A percentile compares a stretch with the other conserved stretches of the same genome.
These are phyloP conservation scores for Miltochrista miniata DNA, from an alignment of 2,888 invertebrate species.

Conservation along the genomic window DNA sequence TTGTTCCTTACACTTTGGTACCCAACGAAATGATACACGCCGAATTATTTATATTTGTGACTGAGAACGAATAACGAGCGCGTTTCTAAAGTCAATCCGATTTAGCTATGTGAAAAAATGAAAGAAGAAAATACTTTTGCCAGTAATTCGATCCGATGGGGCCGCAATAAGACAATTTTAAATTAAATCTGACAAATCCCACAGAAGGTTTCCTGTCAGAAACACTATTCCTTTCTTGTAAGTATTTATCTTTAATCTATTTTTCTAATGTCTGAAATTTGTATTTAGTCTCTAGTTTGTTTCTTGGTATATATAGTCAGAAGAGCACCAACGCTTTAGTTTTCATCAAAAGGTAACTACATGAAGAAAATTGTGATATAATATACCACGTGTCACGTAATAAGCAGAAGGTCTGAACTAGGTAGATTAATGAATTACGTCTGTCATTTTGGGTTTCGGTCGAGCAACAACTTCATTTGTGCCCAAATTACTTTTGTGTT, in stretches of 20 bases:
- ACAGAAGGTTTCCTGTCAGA: conserved; percentile 54
- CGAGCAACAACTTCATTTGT: conserved; percentile 8
- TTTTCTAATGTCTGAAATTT: conserved; percentile 51
- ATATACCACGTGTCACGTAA: conserved; percentile 36
- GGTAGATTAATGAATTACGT: conserved; percentile 18
- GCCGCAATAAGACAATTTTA: conserved; percentile 59
- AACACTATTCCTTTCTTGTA: conserved; percentile 58
- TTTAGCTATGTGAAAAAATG: too few relatives aligned
- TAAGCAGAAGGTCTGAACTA: conserved; percentile 6
- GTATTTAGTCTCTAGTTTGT: conserved; percentile 37
- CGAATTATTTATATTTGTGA: conserved; percentile 16
- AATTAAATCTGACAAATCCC: conserved; percentile 66
- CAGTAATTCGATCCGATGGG: conserved; percentile 46
- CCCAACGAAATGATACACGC: neutral
- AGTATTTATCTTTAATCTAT: conserved; percentile 70
- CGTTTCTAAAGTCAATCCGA: conserved; percentile 23
- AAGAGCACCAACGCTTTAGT: too few relatives aligned
- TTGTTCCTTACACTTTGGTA: too few relatives aligned
- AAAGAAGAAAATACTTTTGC: conserved; percentile 32
- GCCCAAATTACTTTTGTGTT: too few relatives aligned
- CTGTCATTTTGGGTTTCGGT: conserved; percentile 10
- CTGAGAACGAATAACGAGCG: conserved; percentile 24
- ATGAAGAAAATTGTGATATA: conserved; percentile 61
- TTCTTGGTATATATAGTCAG: conserved; percentile 48
- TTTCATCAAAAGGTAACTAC: too few relatives aligned